Evolutionary conservation across 1,140 invertebrate genomes (phyloP).

Genomic region (Calycopis cecrops): DNA sequence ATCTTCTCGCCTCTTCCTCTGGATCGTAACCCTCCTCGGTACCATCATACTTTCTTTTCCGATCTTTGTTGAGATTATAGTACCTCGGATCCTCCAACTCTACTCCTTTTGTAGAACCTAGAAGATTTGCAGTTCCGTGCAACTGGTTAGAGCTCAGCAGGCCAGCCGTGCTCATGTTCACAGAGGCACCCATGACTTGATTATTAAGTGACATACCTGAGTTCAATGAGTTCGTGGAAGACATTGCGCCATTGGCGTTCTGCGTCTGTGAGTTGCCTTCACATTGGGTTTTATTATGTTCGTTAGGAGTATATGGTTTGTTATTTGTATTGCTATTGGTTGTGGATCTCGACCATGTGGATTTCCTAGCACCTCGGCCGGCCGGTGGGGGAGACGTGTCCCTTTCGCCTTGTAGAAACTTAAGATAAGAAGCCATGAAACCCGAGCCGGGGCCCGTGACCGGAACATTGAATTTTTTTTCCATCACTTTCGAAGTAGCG

Average conservation of each 20-base stretch:
- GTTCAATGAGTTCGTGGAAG: conserved; percentile 44
- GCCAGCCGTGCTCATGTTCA: conserved; percentile 49
- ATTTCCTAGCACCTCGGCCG: conserved; percentile 78
- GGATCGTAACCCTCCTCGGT: conserved; percentile 80
- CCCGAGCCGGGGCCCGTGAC: conserved; percentile 81
- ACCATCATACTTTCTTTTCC: conserved; percentile 81
- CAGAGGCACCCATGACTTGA: conserved; percentile 49
- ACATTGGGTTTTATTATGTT: conserved; percentile 51
- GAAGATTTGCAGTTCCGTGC: conserved; percentile 53
- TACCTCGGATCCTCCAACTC: conserved; percentile 82
- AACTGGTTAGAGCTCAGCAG: conserved; percentile 52
- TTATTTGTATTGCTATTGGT: conserved; percentile 59
- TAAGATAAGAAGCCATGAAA: conserved; percentile 90
- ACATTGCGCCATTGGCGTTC: conserved; percentile 67
- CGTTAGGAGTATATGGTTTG: conserved; percentile 57
- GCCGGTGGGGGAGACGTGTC: conserved; percentile 85
- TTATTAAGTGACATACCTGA: conserved; percentile 52
- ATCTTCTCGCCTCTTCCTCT: conserved; percentile 75
- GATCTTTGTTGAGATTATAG: conserved; percentile 83
- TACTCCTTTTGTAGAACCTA: conserved; percentile 55
- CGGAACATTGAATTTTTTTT: conserved; percentile 75
- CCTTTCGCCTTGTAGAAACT: conserved; percentile 88
- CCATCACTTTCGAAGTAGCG: conserved; percentile 68
- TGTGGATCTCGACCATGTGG: conserved; percentile 78
- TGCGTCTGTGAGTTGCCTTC: conserved; percentile 44